Base-by-base conservation (phyloP, 2,797 vertebrate genomes). In the Cuniculus paca region DNA sequence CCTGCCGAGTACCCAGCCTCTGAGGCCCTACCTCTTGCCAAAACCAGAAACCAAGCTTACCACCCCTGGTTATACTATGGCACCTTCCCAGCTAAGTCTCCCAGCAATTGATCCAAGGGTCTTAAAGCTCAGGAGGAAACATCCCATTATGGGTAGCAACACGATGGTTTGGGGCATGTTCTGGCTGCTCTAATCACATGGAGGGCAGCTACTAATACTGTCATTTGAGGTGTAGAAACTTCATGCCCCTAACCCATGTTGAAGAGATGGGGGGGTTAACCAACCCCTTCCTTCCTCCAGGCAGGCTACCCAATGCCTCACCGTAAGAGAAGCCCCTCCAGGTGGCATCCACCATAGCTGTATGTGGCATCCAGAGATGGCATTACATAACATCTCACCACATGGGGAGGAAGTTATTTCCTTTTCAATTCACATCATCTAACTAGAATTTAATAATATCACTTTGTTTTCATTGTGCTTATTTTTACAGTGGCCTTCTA, bases 401-500 rank as follows among this genome's bases (percentile, higher is more conserved):
- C 60, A 9, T 17, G 50, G 60, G 0, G 20, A 93, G 84, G 91
- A 97, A 93, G 56, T 74, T 45, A 63, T 83, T 96, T 96, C 78
- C 92, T 95, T 95, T 90, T 75, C 82, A 75, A 79, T 86, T 88
- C 95, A 63, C 60, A n/a, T 88, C 28, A 60, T 61, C 68, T 45
- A 6, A 85, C 88, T 78, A 39, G 77, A 92, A 95, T 90, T 88
- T 93, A 94, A 95, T 95, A 88, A 45, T 72, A 96, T 72, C 72
- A 20, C 54, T 96, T 91, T 70, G 58, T 86, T 95, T 97, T 87
- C 81, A 74, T 94, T 70, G 84, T 91, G 70, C 89, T 90, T 95
- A 82, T 91, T 94, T 96, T 96, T 81, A 58, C 58, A 84, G 50
- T 82, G 79, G 83, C 65, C 72, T 95, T 95, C 95, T 96, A 78